Evolutionary conservation across 2,113 vertebrate genomes (phyloP), one percentile per base, ranked within the genome.

Genomic region (Charadrius vociferus): DNA sequence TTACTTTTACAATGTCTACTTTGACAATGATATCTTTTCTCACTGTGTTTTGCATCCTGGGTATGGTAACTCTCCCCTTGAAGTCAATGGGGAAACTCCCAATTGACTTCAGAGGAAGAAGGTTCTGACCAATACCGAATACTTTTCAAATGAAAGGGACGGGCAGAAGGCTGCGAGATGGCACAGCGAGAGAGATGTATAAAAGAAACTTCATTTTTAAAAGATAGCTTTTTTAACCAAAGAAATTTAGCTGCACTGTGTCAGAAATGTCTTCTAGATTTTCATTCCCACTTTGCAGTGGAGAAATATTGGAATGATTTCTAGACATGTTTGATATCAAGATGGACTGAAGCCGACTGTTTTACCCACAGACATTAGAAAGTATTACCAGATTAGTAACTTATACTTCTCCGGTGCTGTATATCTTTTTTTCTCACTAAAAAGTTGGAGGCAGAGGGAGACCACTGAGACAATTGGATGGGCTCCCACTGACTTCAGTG

Each of bases 81-180:
- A 94, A 94, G 59, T 67, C 88, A 79, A 58, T 41, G 77, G 67
- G 32, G 95, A 89, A 95, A 87, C 94, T 97, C 86, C 15, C 74
- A 30, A 20, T 0, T 81, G 77, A 95, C 77, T 95, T 89, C 56
- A 58, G 53, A 82, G 71, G 56, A 79, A 75, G 26, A n/a, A 39
- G 55, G 4, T 52, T 81, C 36, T 82, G 58, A 55, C 26, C 83
- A 65, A 17, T 71, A 58, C 1, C 4, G 9, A 58, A 50, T 68
- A 62, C 50, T 87, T 91, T 89, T 79, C 14, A 15, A 67, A 74
- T 45, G n/a, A 83, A 92, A 88, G 71, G 49, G 59, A 86, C 37
- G 18, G 55, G 47, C 52, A 56, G 86, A 81, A 37, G 49, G 22
- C 26, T 82, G 43, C 74, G 45, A 92, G 66, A 71, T 37, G 47